These are phyloP conservation scores for Pagetopsis macropterus DNA, from an alignment of 2,797 vertebrate genomes.

Conservation along the genomic window DNA sequence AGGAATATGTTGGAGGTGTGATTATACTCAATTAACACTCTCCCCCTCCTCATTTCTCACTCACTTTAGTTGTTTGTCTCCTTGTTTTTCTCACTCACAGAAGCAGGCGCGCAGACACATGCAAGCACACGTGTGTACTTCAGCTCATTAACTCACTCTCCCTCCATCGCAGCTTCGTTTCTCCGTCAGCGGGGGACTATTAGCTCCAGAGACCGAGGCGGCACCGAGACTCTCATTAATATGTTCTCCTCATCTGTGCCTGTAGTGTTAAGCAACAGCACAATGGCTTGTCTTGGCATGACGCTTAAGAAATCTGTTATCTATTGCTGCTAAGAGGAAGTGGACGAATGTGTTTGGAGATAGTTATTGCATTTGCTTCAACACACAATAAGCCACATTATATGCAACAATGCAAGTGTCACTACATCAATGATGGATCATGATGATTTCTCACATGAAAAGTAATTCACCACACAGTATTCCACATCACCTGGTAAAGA, in stretches of 20 bases:
- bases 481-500: neutral
- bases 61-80: neutral
- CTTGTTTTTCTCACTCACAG: conserved; percentile 15
- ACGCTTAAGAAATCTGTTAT: conserved; percentile 45
- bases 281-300: conserved; percentile 54
- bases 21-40: conserved; percentile 71
- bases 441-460: conserved; percentile 3
- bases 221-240: conserved; percentile 61
- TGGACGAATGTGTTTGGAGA: conserved; percentile 29
- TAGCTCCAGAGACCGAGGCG: conserved; percentile 52
- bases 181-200: conserved; percentile 46
- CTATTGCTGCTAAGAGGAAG: conserved; percentile 15
- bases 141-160: conserved; percentile 57
- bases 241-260: conserved; percentile 64
- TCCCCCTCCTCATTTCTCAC: conserved; percentile 46
- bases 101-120: conserved; percentile 30
- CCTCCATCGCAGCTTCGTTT: conserved; percentile 48
- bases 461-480: neutral
- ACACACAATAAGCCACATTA: neutral
- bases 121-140: conserved; percentile 37
- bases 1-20: conserved; percentile 58
- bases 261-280: conserved; percentile 44
- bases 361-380: conserved; percentile 8
- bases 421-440: neutral
- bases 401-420: conserved; percentile 1